These are phyloP conservation scores for Molossus alvarezi DNA, from an alignment of 2,797 vertebrate species.

Conservation along the genomic window DNA sequence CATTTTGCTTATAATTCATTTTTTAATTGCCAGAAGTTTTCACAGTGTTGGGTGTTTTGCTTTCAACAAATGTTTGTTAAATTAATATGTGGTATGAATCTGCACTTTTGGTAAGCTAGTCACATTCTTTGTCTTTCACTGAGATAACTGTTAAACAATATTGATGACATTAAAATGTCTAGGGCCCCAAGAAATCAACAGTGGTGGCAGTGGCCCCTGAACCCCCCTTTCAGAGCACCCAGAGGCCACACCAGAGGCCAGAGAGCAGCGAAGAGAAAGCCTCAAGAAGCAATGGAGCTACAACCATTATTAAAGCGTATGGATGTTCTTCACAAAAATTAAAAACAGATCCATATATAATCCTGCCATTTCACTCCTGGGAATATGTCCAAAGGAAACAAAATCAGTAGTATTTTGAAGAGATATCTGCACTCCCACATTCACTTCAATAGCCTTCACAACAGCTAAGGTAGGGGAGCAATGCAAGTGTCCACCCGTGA, in stretches of 20 bases:
- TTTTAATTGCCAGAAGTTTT: neutral
- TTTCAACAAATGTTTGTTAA: constrained; percentile 21
- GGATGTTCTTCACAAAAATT: neutral
- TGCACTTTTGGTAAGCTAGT: neutral
- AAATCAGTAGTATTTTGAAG: constrained; percentile 1
- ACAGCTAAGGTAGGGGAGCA: neutral
- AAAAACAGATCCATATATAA: neutral
- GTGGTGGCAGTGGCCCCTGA: neutral
- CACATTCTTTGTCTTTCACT: neutral
- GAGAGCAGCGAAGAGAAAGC: neutral
- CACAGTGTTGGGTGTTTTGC: neutral
- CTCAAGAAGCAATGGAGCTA: neutral
- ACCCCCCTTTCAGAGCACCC: neutral
- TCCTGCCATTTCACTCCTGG: neutral
- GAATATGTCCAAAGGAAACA: neutral
- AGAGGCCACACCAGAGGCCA: neutral
- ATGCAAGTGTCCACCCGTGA: neutral
- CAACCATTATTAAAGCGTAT: neutral
- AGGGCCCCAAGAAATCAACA: neutral
- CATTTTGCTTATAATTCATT: neutral
- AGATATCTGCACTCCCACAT: neutral
- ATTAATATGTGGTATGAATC: constrained; percentile 3
- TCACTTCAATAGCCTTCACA: neutral
- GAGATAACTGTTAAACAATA: neutral
- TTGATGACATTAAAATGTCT: neutral